These are phyloP conservation scores for Eristalinus sepulchralis DNA, from an alignment of 2,888 invertebrate genomes.

Conservation along the genomic window DNA sequence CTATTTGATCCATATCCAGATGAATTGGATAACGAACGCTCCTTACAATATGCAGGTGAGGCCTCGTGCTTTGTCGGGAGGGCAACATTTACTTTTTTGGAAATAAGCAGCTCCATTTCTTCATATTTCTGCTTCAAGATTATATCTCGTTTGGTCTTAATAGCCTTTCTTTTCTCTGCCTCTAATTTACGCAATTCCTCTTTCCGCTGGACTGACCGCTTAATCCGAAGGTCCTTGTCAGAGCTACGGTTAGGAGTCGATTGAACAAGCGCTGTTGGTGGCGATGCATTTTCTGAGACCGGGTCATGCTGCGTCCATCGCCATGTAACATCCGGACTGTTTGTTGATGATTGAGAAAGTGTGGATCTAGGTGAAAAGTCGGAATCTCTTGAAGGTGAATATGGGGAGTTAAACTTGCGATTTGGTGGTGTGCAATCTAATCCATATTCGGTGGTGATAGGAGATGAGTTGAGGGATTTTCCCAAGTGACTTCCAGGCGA, in stretches of 20 bases:
- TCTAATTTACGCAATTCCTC: slow-evolving; percentile 74
- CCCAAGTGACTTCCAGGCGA: slow-evolving; percentile 74
- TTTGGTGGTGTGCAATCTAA: slow-evolving; percentile 77
- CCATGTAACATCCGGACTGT: slow-evolving; percentile 79
- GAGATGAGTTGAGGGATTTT: slow-evolving; percentile 41
- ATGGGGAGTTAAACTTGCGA: slow-evolving; percentile 75
- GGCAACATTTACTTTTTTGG: not conserved
- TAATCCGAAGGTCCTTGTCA: slow-evolving; percentile 75
- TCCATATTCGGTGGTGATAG: slow-evolving; percentile 63
- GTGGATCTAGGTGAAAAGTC: slow-evolving; percentile 76
- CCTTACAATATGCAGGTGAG: not conserved
- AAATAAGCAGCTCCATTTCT: slow-evolving; percentile 47
- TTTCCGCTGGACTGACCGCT: slow-evolving; percentile 76
- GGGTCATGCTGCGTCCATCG: slow-evolving; percentile 74
- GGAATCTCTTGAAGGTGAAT: slow-evolving; percentile 75
- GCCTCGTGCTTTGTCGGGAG: not conserved
- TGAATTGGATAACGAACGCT: slow-evolving; percentile 28
- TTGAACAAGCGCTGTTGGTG: not conserved
- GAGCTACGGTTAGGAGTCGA: slow-evolving; percentile 53
- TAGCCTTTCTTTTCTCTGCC: slow-evolving; percentile 50
- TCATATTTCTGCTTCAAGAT: slow-evolving; percentile 44
- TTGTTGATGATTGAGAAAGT: slow-evolving; percentile 77
- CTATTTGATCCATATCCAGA: slow-evolving; percentile 52
- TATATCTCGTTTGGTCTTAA: slow-evolving; percentile 32
- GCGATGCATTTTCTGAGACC: not conserved